Conservation (phyloP, 2,888 invertebrate genomes). For the Poecilus cupreus region DNA sequence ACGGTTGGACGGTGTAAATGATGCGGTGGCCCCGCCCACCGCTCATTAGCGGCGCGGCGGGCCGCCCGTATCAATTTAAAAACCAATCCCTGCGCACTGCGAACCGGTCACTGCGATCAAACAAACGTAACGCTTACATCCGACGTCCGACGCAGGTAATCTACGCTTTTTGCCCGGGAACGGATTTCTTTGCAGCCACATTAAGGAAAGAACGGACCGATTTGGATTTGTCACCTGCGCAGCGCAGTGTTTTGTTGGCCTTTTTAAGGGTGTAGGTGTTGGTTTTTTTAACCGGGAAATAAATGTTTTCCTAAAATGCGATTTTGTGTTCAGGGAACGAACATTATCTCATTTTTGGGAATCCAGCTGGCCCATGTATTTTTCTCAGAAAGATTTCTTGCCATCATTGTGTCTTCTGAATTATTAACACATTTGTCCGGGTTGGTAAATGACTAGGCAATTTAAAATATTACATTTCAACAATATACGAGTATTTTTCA, state of each 20-base stretch:
- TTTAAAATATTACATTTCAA: neutral
- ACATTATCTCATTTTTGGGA: too few species aligned
- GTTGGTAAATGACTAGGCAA: too few species aligned
- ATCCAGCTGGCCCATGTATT: too few species aligned
- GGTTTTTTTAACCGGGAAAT: neutral
- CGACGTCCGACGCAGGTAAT: neutral
- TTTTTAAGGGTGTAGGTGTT: neutral
- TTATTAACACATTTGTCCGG: too few species aligned
- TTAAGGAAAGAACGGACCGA: neutral
- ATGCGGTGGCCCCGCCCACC: constrained; percentile 53
- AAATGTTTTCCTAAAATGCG: neutral
- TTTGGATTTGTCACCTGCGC: constrained; percentile 28
- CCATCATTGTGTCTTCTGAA: too few species aligned
- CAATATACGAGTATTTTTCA: neutral
- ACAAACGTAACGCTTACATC: neutral
- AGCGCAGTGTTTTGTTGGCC: neutral
- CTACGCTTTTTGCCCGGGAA: neutral
- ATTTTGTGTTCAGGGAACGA: neutral
- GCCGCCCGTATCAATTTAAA: constrained; percentile 43
- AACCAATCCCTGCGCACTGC: constrained; percentile 49
- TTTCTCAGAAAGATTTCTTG: too few species aligned
- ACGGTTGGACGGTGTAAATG: constrained; percentile 58
- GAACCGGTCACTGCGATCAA: constrained; percentile 15
- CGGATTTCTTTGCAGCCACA: constrained; percentile 8
- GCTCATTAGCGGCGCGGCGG: constrained; percentile 42